Conservation (phyloP, 2,888 invertebrate species). For the Carpatolechia fugitivella region DNA sequence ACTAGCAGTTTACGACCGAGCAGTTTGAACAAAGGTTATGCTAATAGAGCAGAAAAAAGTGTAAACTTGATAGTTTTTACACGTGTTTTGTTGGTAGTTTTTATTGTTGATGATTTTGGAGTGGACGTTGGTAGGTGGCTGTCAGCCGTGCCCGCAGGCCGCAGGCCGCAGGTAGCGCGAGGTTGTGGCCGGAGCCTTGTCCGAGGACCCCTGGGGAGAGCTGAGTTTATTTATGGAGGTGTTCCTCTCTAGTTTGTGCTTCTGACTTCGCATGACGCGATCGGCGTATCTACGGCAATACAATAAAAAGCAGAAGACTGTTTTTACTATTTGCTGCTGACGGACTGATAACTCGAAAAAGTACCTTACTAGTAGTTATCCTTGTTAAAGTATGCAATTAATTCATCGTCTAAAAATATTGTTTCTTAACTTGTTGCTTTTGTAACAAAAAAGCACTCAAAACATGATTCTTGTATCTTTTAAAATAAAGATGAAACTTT, state of each 20-base stretch:
- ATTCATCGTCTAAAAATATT: too few relatives aligned
- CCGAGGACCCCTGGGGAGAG: background rate
- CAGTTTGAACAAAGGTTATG: background rate
- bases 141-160: background rate
- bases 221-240: background rate
- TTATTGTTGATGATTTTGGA: slow-evolving; percentile 5
- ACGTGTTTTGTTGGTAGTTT: slow-evolving; percentile 12
- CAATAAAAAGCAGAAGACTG: background rate
- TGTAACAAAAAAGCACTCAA: too few relatives aligned
- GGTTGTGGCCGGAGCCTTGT: background rate
- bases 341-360: too few relatives aligned
- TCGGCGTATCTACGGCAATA: background rate
- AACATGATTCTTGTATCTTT: too few relatives aligned
- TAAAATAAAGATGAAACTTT: too few relatives aligned
- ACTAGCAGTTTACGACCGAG: background rate
- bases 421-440: too few relatives aligned
- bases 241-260: background rate
- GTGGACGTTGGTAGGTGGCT: background rate
- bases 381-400: too few relatives aligned
- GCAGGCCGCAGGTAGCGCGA: background rate
- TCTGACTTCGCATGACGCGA: background rate
- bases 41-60: background rate
- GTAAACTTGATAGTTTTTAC: background rate
- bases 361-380: too few relatives aligned
- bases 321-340: background rate